Conservation (phyloP, 2,113 vertebrate species). For the Melanotaenia duboulayi region DNA sequence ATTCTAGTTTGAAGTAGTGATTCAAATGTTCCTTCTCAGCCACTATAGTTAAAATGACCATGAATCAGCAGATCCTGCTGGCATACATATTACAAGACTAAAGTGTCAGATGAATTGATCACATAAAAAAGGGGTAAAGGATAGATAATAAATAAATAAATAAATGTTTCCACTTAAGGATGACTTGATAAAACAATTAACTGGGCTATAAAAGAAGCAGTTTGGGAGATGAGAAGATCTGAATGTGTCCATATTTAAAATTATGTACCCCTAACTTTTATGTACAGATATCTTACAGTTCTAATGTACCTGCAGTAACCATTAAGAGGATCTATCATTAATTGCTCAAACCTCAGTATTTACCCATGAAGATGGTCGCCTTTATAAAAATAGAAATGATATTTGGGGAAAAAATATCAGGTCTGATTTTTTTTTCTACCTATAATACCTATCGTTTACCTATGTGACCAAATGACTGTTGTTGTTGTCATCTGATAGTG, state of each 20-base stretch:
- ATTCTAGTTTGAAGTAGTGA: slow-evolving; percentile 8
- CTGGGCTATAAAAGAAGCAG: not conserved
- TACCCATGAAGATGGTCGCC: slow-evolving; percentile 47
- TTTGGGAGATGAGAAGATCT: not conserved
- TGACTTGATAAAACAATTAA: slow-evolving; percentile 7
- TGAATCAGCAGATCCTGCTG: slow-evolving; percentile 1
- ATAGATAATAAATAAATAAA: no score
- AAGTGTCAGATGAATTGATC: not conserved
- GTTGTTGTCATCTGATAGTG: slow-evolving; percentile 54
- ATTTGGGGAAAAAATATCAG: slow-evolving; percentile 33
- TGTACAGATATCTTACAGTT: not conserved
- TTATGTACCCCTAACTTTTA: not conserved
- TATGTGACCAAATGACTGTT: slow-evolving; percentile 57
- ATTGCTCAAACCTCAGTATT: slow-evolving; percentile 4
- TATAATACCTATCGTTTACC: no score
- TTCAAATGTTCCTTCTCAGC: not conserved
- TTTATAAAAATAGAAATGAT: slow-evolving; percentile 30
- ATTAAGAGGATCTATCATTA: not conserved
- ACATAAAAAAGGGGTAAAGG: not conserved
- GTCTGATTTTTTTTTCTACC: slow-evolving; percentile 54
- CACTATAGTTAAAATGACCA: not conserved
- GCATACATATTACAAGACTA: not conserved
- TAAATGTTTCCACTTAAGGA: no score
- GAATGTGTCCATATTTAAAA: not conserved
- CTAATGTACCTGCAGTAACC: not conserved